Evolutionary conservation across 2,888 invertebrate genomes (phyloP), one percentile per base, ranked within the genome.

Genomic region (Podotricha telesiphe): DNA sequence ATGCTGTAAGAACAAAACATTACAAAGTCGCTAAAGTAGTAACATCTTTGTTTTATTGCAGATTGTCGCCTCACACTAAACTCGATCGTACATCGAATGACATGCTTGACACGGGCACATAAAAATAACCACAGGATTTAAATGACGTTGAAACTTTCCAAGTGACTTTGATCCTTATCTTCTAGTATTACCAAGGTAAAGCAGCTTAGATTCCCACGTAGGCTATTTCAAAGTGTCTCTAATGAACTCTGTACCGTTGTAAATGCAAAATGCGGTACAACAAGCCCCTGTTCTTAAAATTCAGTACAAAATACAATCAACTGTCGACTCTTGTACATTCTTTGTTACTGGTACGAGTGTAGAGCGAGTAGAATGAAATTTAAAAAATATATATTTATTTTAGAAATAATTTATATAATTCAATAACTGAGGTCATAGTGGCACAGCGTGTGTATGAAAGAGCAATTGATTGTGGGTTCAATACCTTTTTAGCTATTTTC

Each of bases 261-360:
- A 78, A 81, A 81, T 79, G 80, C 79, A 77, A 79, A 80, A 78
- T 78, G 77, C 75, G 78, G 74, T 77, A 75, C 77, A 76, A 77
- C 77, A 74, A 72, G 78, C 75, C 76, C 77, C 77, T 76, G 78
- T 79, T 81, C 83, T 85, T 84, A 82, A 84, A 86, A 85, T 82
- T 83, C 82, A 77, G 77, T 77, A 79, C 82, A 80, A 82, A 55
- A 85, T 79, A 83, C 82, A 85, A 85, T 87, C 85, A 85, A 81
- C 81, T 77, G 78, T 73, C 77, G 75, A 71, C 78, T 70, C 65
- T 56, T 55, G 55, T 53, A 17, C n/a, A 17, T 11, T 17, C 17
- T 55, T 42, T 42, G 17, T 17, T 17, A 53, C 53, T 67, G 71
- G 72, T 22, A 50, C 61, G 64, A 71, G 65, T 50, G 48, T 13